These are phyloP conservation scores for Dromococcyx pavoninus DNA, from an alignment of 2,797 vertebrate species.

Conservation along the genomic window DNA sequence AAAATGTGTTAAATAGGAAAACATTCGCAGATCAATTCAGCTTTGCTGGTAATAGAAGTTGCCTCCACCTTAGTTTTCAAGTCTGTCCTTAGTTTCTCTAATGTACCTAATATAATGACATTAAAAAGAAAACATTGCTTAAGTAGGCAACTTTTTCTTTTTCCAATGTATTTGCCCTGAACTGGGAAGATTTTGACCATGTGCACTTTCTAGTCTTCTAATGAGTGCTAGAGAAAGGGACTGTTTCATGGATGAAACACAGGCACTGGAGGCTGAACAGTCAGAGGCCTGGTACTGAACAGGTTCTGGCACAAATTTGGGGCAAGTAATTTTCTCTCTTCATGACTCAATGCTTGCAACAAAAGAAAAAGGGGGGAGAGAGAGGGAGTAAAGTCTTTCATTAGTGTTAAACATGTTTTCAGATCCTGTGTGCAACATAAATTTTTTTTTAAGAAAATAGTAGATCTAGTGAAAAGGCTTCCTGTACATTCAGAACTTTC, in stretches of 20 bases:
- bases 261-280: neutral
- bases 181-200: neutral
- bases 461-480: neutral
- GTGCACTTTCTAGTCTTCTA: neutral
- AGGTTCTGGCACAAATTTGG: neutral
- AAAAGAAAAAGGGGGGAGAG: neutral
- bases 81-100: neutral
- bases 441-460: constrained; percentile 14
- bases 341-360: neutral
- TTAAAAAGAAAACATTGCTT: neutral
- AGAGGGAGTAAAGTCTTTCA: neutral
- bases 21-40: neutral
- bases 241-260: neutral
- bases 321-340: neutral
- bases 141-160: neutral
- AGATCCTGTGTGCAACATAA: neutral
- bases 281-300: neutral
- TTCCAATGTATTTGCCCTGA: neutral
- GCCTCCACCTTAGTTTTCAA: neutral
- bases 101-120: neutral
- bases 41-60: neutral
- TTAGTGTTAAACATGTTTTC: neutral
- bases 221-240: neutral
- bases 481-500: neutral
- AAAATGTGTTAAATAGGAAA: neutral